Percentiles rank a stretch among this genome's conserved stretches.
phyloP scores from a whole-genome alignment of 2,888 invertebrate species.

The Druceiella hillmani region DNA sequence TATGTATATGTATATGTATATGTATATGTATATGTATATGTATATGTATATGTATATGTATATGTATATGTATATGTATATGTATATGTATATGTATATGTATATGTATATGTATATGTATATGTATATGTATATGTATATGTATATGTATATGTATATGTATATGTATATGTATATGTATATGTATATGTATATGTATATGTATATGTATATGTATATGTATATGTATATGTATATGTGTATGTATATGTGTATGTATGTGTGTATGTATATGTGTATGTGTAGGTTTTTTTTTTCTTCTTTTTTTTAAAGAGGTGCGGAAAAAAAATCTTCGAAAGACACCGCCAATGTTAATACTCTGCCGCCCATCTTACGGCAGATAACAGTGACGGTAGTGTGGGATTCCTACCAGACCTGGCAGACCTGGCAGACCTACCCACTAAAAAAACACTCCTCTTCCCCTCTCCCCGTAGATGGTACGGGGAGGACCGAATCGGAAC shows the following conservation, averaged over 20 bases:
- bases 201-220: background rate
- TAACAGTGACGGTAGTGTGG: no score
- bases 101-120: background rate
- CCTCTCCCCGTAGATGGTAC: no score
- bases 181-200: background rate
- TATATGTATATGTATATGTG: conserved; percentile 2
- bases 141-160: background rate
- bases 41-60: background rate
- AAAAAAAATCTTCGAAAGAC: no score
- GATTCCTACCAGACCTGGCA: no score
- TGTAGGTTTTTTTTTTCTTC: background rate
- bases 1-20: background rate
- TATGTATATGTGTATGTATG: conserved; percentile 2
- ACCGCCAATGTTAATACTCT: no score
- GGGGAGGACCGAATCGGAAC: no score
- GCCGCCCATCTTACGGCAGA: no score
- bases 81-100: background rate
- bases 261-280: background rate
- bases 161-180: background rate
- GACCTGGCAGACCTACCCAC: no score
- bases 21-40: background rate
- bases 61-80: background rate
- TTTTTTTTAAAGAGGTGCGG: no score
- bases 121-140: background rate
- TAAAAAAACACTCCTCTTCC: no score